phyloP scores from a whole-genome alignment of 2,113 vertebrate genomes.

The Cebus imitator region DNA sequence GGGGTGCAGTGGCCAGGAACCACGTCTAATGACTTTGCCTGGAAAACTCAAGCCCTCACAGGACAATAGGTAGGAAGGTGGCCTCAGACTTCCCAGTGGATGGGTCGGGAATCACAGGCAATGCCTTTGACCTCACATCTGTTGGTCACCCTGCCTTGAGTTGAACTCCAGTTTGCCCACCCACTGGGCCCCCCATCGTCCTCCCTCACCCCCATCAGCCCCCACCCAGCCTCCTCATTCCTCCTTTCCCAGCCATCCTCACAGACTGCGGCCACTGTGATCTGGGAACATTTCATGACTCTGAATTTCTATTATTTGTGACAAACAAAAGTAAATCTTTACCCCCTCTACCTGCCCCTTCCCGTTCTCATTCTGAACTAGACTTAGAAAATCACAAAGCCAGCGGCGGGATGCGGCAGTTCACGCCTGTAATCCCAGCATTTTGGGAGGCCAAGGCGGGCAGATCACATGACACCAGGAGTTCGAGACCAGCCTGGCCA shows the following conservation, averaged over 20 bases:
- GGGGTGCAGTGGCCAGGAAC: neutral
- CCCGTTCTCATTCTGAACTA: neutral
- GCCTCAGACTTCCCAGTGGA: neutral
- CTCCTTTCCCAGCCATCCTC: neutral
- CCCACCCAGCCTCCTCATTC: neutral
- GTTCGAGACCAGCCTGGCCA: neutral
- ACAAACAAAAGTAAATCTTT: neutral
- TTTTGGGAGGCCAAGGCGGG: neutral
- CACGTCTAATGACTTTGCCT: neutral
- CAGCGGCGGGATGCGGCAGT: accelerated
- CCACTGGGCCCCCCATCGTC: neutral
- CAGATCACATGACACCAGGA: neutral
- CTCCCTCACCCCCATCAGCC: no score
- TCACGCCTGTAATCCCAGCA: neutral
- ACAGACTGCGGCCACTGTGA: neutral
- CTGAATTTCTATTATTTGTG: neutral
- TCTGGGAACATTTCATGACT: neutral
- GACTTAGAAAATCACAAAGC: neutral
- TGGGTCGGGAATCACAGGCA: neutral
- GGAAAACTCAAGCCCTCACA: neutral
- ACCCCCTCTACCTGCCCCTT: neutral
- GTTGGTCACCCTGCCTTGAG: neutral
- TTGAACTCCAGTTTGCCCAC: neutral
- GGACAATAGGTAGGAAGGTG: neutral
- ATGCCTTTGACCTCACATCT: neutral